Base-by-base conservation (phyloP, 2,797 vertebrate species). In the Lindbergichthys nudifrons region DNA sequence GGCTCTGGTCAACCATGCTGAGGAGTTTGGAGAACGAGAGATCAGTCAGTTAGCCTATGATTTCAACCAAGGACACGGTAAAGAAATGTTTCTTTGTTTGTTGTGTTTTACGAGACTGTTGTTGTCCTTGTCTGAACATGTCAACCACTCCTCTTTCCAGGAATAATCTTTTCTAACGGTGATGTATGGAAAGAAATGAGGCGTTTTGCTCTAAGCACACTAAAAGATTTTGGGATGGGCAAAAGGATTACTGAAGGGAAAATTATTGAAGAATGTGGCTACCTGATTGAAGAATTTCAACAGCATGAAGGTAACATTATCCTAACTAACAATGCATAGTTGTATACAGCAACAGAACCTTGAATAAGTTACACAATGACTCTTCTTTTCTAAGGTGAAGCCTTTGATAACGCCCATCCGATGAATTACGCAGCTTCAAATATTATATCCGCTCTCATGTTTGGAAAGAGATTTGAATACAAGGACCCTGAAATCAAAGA, bases 141-240 rank as follows among this genome's bases (percentile, higher is more conserved):
- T 2, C 1, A 46, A n/a, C 12, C 6, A 4, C 3, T 39, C 65
- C 30, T 69, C n/a, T 61, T 61, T 67, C 3, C 14, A 94, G 93
- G 94, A 0, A 85, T 94, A 30, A 0, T 91, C 1, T 91, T 94
- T 78, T 50, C 89, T 6, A 93, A 92, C 51, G 92, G 92, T 2
- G 77, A 93, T 1, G 73, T 52, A 0, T 95, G 93, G 93, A 93
- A 80, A 70, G 88, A 92, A 83, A 93, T 94, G 90, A 91, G 91
- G 19, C 83, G 89, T n/a, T 95, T 95, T 58, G 72, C 90, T 16
- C 13, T 94, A 1, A 68, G 61, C 0, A 93, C 74, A 2, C 81
- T 95, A 13, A 90, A 72, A 56, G 90, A 93, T 36, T 91, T 93
- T 77, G 90, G 93, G 54, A 94, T 93, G 92, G 92, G 93, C 39